Conservation (phyloP, 2,888 invertebrate species). For the Lithophane leautieri region DNA sequence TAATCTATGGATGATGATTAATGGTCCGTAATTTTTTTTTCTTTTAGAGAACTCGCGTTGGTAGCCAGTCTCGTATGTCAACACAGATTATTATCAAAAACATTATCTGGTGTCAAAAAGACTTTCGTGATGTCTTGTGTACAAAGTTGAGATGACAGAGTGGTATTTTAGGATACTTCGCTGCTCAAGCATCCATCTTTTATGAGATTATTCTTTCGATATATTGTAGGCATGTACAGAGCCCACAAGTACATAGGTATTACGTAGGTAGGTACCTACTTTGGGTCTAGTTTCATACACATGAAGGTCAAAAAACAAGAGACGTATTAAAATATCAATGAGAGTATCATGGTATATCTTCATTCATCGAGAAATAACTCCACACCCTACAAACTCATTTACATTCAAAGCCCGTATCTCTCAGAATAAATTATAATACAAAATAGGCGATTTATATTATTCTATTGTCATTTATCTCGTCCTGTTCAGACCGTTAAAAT, state of each 20-base stretch:
- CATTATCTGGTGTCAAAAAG: slow-evolving; percentile 62
- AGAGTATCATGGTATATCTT: background rate
- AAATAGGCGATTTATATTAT: slow-evolving; percentile 44
- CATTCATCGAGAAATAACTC: slow-evolving; percentile 46
- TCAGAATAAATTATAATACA: slow-evolving; percentile 59
- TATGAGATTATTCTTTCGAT: background rate
- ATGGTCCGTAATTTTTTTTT: slow-evolving; percentile 72
- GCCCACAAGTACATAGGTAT: too few relatives aligned
- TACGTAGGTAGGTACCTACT: background rate
- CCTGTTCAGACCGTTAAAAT: slow-evolving; percentile 61
- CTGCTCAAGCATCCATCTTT: background rate
- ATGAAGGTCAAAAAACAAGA: background rate
- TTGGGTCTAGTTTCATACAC: background rate
- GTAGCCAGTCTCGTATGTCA: slow-evolving; percentile 76
- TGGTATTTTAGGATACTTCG: slow-evolving; percentile 33
- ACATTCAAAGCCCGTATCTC: slow-evolving; percentile 44
- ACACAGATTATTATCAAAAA: slow-evolving; percentile 70
- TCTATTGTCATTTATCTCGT: slow-evolving; percentile 54
- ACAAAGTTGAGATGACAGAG: slow-evolving; percentile 36
- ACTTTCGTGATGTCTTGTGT: slow-evolving; percentile 42
- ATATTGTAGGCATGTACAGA: background rate
- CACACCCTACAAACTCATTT: slow-evolving; percentile 45
- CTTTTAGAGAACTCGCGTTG: slow-evolving; percentile 65
- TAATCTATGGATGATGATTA: slow-evolving; percentile 75
- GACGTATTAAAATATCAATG: slow-evolving; percentile 6